Base-by-base conservation (phyloP, 2,797 vertebrate species). In the Acipenser oxyrinchus region DNA sequence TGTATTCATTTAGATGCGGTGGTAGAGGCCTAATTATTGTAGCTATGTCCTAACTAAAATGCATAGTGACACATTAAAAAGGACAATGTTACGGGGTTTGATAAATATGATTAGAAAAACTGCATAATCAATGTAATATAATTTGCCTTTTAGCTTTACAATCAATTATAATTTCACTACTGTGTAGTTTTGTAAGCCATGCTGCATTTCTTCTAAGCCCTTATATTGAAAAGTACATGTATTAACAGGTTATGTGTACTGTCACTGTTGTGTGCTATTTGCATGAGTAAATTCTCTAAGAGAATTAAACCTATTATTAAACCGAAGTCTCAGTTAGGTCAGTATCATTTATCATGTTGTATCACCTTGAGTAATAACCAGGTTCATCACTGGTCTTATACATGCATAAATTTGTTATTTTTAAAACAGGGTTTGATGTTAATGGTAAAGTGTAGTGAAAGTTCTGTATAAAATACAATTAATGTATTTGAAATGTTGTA, bases 221-320 rank as follows among this genome's bases (percentile, higher is more conserved):
- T 83, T 89, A 89, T 83, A 87, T 88, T 90, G 85, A 83, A 65
- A 68, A 67, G 71, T 60, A 83, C 82, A 86, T 88, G 84, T 57
- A 89, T 89, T 86, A 89, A 89, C 88, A 71, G 69, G 70, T 84
- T 65, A 76, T 72, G 88, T 90, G 86, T 92, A 89, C 86, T 81
- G 85, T 85, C 87, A 83, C 83, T 89, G 89, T 88, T 86, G 77
- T 93, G 91, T 94, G 92, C 87, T 91, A 89, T 93, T 91, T 95
- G 95, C 96, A 97, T 97, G 94, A 94, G 84, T 90, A 92, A 91
- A 90, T 95, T 94, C 93, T 97, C 93, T 89, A 84, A 87, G 92
- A 95, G 93, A 96, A 95, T 95, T 92, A 89, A 89, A 90, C 86
- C 81, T 87, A 90, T 91, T 91, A 90, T 92, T 95, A 91, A 86